Evolutionary conservation across 2,113 vertebrate species (phyloP).

Genomic region (Perca flavescens): DNA sequence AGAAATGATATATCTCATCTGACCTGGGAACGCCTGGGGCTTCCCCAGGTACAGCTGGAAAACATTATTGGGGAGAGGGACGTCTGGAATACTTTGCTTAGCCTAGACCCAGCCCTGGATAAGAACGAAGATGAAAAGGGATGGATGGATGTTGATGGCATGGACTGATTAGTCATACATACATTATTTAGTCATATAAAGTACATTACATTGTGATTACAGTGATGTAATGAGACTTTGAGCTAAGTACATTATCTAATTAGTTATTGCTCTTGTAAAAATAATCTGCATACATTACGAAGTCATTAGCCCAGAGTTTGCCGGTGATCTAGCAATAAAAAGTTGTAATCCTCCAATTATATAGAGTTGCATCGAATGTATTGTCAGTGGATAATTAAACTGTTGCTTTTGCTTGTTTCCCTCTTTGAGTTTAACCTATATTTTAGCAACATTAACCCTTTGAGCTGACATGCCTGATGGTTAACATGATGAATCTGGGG

Average conservation of each 20-base stretch:
- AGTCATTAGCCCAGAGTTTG: constrained; percentile 30
- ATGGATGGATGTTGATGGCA: not conserved
- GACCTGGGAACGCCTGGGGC: not conserved
- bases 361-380: not conserved
- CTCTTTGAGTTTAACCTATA: constrained; percentile 62
- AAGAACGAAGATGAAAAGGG: too few species aligned
- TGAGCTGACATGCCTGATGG: constrained; percentile 48
- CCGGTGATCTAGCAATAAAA: not conserved
- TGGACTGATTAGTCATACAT: constrained; percentile 40
- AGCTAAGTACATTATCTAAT: constrained; percentile 42
- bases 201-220: constrained; percentile 24
- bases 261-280: constrained; percentile 54
- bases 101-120: too few species aligned
- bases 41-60: too few species aligned
- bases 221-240: constrained; percentile 37
- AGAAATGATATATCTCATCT: not conserved
- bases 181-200: constrained; percentile 38
- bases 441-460: constrained; percentile 65
- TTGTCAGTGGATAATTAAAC: constrained; percentile 9
- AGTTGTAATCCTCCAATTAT: not conserved
- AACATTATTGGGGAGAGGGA: too few species aligned
- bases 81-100: too few species aligned
- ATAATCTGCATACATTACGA: constrained; percentile 34
- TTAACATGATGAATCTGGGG: constrained; percentile 48
- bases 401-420: constrained; percentile 1